Evolutionary conservation across 1,140 invertebrate genomes (phyloP).

Genomic region (Drosophila kepulauana): DNA sequence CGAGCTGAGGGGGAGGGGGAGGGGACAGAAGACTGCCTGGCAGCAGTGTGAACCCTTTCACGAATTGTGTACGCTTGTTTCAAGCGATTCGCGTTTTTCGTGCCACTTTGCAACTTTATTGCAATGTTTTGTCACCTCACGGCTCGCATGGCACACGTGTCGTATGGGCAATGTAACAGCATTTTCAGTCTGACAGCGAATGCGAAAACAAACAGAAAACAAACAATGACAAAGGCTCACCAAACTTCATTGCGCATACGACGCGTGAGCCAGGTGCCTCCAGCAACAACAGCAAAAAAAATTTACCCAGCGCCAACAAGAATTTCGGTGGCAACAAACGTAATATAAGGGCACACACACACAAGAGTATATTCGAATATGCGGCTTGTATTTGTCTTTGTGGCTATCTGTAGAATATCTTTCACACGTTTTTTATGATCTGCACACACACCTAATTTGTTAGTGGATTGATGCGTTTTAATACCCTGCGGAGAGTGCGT

Average conservation of each 20-base stretch:
- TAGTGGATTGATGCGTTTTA: constrained; percentile 4
- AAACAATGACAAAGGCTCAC: constrained; percentile 44
- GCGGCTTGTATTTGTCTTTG: background rate
- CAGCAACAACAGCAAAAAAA: background rate
- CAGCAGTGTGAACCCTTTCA: constrained; percentile 57
- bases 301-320: background rate
- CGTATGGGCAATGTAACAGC: constrained; percentile 57
- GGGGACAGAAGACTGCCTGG: too few species aligned
- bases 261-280: constrained; percentile 23
- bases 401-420: constrained; percentile 53
- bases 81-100: constrained; percentile 35
- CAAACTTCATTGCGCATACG: constrained; percentile 63
- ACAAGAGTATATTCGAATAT: background rate
- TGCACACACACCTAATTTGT: constrained; percentile 24
- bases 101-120: constrained; percentile 55
- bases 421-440: constrained; percentile 57
- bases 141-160: constrained; percentile 51
- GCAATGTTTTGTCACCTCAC: constrained; percentile 57
- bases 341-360: constrained; percentile 1
- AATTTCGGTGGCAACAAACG: constrained; percentile 1
- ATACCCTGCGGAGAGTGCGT: background rate
- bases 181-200: constrained; percentile 15
- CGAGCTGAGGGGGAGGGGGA: constrained; percentile 1
- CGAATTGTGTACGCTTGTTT: constrained; percentile 34
- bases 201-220: constrained; percentile 30